Percentiles rank a stretch among this genome's conserved stretches.
phyloP scores from a whole-genome alignment of 92 coral and sea anemone species.

The Epizoanthus ramosus region DNA sequence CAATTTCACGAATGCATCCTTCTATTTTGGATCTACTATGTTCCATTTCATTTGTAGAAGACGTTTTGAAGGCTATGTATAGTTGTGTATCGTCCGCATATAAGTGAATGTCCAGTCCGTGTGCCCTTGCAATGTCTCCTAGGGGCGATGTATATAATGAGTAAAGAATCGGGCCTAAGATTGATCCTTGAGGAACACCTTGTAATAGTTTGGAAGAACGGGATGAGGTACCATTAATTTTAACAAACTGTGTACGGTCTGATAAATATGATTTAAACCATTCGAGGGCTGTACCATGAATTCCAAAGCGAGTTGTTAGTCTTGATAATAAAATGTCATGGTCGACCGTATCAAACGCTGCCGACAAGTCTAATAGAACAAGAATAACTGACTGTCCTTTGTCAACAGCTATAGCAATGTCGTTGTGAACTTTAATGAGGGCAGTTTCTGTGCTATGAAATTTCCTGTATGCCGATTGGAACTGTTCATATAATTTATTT shows the following conservation, averaged over 20 bases:
- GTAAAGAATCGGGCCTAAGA: constrained; percentile 13
- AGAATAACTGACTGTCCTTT: not conserved
- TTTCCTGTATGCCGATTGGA: constrained; percentile 26
- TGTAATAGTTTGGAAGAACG: not conserved
- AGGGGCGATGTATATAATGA: not conserved
- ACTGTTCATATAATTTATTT: constrained; percentile 26
- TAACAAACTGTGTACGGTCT: not conserved
- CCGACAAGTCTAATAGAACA: not conserved
- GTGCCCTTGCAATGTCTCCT: not conserved
- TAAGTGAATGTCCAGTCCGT: not conserved
- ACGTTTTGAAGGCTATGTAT: not conserved
- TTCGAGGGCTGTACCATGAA: not conserved
- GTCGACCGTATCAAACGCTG: not conserved
- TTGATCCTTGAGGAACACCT: constrained; percentile 12
- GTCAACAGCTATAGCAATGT: constrained; percentile 16
- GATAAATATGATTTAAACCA: constrained; percentile 21
- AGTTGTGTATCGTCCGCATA: not conserved
- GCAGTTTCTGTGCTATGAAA: constrained; percentile 25
- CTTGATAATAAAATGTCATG: not conserved
- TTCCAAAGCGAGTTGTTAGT: constrained; percentile 1
- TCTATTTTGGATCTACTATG: not conserved
- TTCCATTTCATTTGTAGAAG: not conserved
- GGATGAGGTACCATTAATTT: not conserved
- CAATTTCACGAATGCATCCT: not conserved
- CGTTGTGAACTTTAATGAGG: constrained; percentile 28